Base-by-base conservation (phyloP, 2,797 vertebrate genomes). In the Sparus aurata region DNA sequence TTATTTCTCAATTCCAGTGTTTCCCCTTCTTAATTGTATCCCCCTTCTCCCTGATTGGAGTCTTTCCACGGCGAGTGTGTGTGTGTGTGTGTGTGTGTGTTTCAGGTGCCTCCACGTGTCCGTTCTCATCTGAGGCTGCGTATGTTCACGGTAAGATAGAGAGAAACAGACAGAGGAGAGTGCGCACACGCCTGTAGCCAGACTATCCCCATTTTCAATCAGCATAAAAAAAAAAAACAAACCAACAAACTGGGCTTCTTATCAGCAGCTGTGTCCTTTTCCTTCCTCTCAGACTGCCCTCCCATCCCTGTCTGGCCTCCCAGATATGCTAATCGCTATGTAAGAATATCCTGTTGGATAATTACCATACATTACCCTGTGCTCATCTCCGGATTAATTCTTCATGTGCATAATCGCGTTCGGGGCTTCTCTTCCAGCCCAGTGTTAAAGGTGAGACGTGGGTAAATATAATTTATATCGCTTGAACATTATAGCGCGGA, bases 381-480 rank as follows among this genome's bases (percentile, higher is more conserved):
- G 96, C 95, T 98, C 97, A 96, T 97, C 96, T 96, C 94, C 88
- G 95, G 96, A 97, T 97, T 97, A 98, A 98, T 97, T 97, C 96
- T 95, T 96, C 96, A 95, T 96, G 96, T 98, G 97, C 96, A 97
- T 98, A 98, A 98, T 98, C 96, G 87, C 96, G 97, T 98, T 98
- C 97, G 96, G 96, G 95, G 96, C 95, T 90, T 95, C 94, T 96
- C 96, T 95, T 88, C 88, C 82, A 77, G 76, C 58, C 77, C 93
- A 93, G 93, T 97, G 96, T 96, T 95, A 97, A 97, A 96, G 95
- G 95, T 95, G 89, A 96, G 97, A 95, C 94, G 94, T 94, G 95
- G 95, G 96, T 95, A 94, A 97, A 97, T 96, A 94, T 95, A 96
- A 97, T 98, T 96, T 97, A 80, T 96, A 96, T 94, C 93, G 93